Conservation (phyloP, 2,113 vertebrate genomes). For the Aramus guarauna region DNA sequence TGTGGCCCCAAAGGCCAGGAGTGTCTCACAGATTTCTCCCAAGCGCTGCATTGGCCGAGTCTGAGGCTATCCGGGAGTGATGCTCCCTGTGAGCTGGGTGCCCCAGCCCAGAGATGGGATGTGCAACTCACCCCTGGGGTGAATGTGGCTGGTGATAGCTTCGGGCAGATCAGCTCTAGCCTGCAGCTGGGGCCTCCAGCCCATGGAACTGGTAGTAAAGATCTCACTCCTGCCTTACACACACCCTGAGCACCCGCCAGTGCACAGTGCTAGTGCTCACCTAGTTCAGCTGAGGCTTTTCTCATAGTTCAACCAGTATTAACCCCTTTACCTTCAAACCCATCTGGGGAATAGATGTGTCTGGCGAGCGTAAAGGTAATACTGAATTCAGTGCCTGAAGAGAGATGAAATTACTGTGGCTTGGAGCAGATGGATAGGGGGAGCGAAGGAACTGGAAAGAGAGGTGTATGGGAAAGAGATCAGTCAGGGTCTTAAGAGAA, state of each 20-base stretch:
- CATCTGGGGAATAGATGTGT: neutral
- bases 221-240: neutral
- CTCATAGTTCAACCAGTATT: neutral
- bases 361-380: neutral
- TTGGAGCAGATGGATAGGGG: neutral
- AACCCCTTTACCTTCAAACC: neutral
- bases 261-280: neutral
- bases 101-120: neutral
- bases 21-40: neutral
- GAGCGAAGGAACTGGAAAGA: neutral
- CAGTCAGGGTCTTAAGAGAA: neutral
- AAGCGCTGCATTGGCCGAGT: rapidly evolving
- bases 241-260: neutral
- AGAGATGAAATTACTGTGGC: neutral
- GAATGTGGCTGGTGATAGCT: neutral
- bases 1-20: neutral
- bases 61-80: rapidly evolving
- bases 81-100: neutral
- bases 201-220: neutral
- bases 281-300: neutral
- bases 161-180: neutral
- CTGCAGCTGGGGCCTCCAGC: neutral
- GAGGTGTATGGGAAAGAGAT: neutral
- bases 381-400: neutral
- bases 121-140: neutral